Percentiles rank a stretch among this genome's conserved stretches.
Conservation (phyloP, 2,797 vertebrate species). For the Trachops cirrhosus region DNA sequence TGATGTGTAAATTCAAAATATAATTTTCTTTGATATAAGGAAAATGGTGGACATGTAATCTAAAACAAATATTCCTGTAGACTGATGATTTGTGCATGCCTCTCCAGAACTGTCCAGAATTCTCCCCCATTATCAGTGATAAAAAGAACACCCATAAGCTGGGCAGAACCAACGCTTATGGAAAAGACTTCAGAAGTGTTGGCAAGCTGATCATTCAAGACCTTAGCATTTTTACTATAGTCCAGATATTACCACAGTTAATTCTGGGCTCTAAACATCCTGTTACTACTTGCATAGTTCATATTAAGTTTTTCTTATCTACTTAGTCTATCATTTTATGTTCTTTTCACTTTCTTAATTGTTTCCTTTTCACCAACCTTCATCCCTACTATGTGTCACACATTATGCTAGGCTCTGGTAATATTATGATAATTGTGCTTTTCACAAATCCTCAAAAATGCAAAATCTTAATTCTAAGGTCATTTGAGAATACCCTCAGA, state of each 20-base stretch:
- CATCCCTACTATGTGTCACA: neutral
- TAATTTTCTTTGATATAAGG: neutral
- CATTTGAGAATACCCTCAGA: neutral
- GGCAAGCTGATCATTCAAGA: neutral
- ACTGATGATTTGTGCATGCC: neutral
- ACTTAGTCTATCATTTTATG: neutral
- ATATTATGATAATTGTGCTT: neutral
- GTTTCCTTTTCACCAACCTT: neutral
- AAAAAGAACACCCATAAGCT: neutral
- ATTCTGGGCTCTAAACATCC: neutral
- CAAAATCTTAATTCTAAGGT: neutral
- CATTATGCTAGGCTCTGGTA: neutral
- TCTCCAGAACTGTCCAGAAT: neutral
- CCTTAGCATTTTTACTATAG: neutral
- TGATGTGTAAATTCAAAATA: constrained; percentile 2
- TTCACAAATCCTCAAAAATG: neutral
- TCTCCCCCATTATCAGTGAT: neutral
- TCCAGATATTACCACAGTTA: neutral
- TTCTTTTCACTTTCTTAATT: neutral
- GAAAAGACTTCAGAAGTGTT: neutral
- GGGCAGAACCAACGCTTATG: neutral
- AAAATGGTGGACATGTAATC: neutral
- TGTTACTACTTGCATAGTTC: neutral
- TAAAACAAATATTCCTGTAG: neutral
- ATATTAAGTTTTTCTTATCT: neutral